Base-by-base conservation (phyloP, 2,888 invertebrate genomes). In the Hermodice carunculata region DNA sequence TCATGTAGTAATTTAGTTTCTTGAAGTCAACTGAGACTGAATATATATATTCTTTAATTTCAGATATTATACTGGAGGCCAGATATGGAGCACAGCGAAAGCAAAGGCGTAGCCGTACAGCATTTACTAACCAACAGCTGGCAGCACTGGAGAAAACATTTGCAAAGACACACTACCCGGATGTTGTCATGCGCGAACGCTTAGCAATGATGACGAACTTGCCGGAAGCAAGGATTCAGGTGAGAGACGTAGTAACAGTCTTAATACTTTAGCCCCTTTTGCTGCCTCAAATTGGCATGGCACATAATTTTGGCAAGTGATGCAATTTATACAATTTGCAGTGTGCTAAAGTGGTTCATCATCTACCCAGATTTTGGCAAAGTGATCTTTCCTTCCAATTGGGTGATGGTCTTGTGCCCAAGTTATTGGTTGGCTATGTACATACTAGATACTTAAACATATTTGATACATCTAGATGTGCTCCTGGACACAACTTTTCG, bases 171-270 rank as follows among this genome's bases (percentile, higher is more conserved):
- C 87, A 87, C 69, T 87, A 87, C 74, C 87, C 87, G 34, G 87
- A 87, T 76, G 86, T 87, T 14, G 85, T 86, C 14, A 87, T 87
- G 79, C 65, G 87, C 32, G 87, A 87, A 71, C 74, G 86, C 44
- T 77, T 87, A 31, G 86, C 87, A 5, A 81, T 86, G 76, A 82
- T 86, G 75, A 87, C 87, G n/a, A 85, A 81, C 61, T 76, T 87
- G 34, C 87, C 87, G 3, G 87, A 87, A 74, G 86, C 87, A n/a
- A 78, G 87, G 70, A 87, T 87, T 63, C 87, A 87, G 82, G 87
- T 86, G 67, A 26, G 40, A 22, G 6, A 4, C 22, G 17, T 14
- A 17, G 46, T 37, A 37, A 37, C n/a, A n/a, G n/a, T n/a, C n/a
- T n/a, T n/a, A n/a, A n/a, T n/a, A n/a, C n/a, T n/a, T n/a, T n/a